Evolutionary conservation across 2,113 vertebrate genomes (phyloP).

Genomic region (Phyllopteryx taeniolatus): DNA sequence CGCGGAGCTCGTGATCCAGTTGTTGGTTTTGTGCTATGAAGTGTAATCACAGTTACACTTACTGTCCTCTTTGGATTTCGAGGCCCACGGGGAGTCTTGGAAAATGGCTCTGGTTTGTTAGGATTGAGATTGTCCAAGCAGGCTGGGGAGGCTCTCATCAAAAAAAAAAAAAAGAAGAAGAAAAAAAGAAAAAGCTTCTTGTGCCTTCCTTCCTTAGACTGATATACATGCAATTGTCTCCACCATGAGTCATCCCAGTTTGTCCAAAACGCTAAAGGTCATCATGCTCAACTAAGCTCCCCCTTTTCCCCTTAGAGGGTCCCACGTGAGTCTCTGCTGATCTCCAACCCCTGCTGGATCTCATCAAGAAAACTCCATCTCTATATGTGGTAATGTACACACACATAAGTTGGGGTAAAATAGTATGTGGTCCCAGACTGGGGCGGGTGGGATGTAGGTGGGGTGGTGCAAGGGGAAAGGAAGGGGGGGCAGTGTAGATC

Average conservation of each 20-base stretch:
- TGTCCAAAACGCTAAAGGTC: constrained; percentile 60
- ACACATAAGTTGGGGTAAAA: constrained; percentile 35
- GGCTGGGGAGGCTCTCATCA: background rate
- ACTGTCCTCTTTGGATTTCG: constrained; percentile 49
- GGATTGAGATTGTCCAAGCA: constrained; percentile 32
- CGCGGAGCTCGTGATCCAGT: constrained; percentile 40
- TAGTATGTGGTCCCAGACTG: constrained; percentile 62
- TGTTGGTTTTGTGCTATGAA: constrained; percentile 37
- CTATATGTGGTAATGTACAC: constrained; percentile 38
- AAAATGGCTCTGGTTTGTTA: constrained; percentile 40
- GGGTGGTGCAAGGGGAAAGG: background rate
- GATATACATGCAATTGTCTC: constrained; percentile 55
- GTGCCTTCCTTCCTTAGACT: constrained; percentile 45
- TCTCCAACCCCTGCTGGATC: constrained; percentile 33
- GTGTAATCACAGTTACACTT: constrained; percentile 51
- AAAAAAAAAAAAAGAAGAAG: background rate
- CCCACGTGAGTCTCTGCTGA: constrained; percentile 12
- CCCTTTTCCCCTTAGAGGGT: constrained; percentile 34
- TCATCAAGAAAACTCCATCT: constrained; percentile 31
- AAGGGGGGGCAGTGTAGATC: constrained; percentile 50
- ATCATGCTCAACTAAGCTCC: constrained; percentile 33
- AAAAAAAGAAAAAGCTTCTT: constrained; percentile 58
- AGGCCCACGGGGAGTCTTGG: constrained; percentile 21
- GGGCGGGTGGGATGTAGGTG: constrained; percentile 7
- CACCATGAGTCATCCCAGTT: constrained; percentile 45